These are phyloP conservation scores for Champsocephalus esox DNA, from an alignment of 2,797 vertebrate genomes.

Conservation along the genomic window DNA sequence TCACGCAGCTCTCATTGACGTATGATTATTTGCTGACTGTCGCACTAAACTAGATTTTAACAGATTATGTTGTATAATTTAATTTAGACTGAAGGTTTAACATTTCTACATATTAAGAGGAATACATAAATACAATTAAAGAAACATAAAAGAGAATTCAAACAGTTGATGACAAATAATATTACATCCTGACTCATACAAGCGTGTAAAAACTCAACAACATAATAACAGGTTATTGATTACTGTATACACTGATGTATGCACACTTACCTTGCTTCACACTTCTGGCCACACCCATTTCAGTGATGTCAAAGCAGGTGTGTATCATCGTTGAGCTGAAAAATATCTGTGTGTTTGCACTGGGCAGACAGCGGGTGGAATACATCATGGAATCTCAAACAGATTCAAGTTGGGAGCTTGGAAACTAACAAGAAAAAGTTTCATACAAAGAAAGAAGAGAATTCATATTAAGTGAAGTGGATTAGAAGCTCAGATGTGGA, in stretches of 20 bases:
- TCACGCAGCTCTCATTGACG: neutral
- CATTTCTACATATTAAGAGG: too few species aligned
- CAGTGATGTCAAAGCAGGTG: neutral
- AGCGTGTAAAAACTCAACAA: too few species aligned
- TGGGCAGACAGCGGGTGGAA: neutral
- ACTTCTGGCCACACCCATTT: neutral
- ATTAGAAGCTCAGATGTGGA: slow-evolving; percentile 14
- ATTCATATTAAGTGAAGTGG: slow-evolving; percentile 8
- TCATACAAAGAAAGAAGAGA: neutral
- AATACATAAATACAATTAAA: neutral
- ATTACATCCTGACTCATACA: too few species aligned
- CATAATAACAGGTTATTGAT: too few species aligned
- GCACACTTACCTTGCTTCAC: neutral
- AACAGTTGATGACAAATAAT: too few species aligned
- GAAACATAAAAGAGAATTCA: neutral
- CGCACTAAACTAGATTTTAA: neutral
- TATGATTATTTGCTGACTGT: slow-evolving; percentile 1
- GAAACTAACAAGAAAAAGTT: slow-evolving; percentile 3
- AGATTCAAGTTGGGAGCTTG: neutral
- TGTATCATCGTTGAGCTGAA: neutral
- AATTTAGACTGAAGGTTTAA: too few species aligned
- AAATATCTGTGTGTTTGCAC: neutral
- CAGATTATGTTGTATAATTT: neutral
- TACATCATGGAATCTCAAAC: neutral
- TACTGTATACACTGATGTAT: too few species aligned